Evolutionary conservation across 2,113 vertebrate genomes (phyloP).

Genomic region (Megatriorchis doriae): DNA sequence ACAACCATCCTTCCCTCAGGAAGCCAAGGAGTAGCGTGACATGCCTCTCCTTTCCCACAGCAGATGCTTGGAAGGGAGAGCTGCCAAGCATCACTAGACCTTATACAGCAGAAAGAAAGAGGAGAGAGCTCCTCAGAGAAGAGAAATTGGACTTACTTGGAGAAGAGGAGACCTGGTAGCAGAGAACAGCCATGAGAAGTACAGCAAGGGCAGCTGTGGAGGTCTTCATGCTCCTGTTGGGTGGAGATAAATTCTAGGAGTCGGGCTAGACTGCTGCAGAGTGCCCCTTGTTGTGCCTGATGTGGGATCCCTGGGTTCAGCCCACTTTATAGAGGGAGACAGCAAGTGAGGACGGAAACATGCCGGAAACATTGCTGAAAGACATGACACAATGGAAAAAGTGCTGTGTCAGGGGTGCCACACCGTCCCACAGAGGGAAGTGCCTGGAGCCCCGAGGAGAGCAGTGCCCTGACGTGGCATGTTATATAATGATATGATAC

Average conservation of each 20-base stretch:
- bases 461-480: neutral
- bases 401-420: neutral
- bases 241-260: neutral
- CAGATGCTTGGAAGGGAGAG: neutral
- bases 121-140: neutral
- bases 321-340: neutral
- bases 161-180: neutral
- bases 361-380: neutral
- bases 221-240: slow-evolving; percentile 4
- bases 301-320: neutral
- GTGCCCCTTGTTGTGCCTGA: neutral
- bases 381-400: neutral
- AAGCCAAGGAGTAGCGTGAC: neutral
- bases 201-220: neutral
- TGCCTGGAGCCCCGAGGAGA: rapidly evolving
- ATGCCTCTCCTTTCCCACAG: neutral
- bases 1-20: neutral
- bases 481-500: neutral
- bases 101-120: neutral
- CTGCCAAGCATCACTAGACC: neutral
- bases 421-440: neutral
- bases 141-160: neutral
- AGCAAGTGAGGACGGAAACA: rapidly evolving
- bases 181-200: neutral
- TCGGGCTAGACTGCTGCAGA: neutral